phyloP scores from a whole-genome alignment of 2,888 invertebrate genomes.

The Acleris cristana region DNA sequence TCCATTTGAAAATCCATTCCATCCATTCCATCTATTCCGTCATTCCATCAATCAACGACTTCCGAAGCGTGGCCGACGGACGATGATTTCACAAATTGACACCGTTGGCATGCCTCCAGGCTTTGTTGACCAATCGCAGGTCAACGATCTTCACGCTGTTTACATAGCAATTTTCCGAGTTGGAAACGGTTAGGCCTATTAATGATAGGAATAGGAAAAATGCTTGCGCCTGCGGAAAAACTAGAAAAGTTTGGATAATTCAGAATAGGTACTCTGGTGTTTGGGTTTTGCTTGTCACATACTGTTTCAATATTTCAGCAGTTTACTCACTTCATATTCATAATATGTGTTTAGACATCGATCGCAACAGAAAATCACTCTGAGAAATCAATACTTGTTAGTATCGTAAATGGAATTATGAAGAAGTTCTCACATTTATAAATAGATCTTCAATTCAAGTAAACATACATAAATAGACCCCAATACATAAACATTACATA shows the following conservation, averaged over 20 bases:
- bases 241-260: too few species aligned
- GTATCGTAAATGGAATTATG: too few species aligned
- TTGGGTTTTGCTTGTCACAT: too few species aligned
- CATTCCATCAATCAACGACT: conserved; percentile 23
- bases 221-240: not conserved
- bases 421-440: too few species aligned
- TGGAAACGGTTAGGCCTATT: conserved; percentile 15
- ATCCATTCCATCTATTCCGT: not conserved
- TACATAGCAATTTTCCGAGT: conserved; percentile 16
- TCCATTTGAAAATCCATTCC: conserved; percentile 5
- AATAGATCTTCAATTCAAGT: not conserved
- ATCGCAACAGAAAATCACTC: too few species aligned
- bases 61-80: conserved; percentile 28
- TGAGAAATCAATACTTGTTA: too few species aligned
- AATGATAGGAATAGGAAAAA: conserved; percentile 6
- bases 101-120: conserved; percentile 33
- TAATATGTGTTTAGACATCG: too few species aligned
- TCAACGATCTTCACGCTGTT: conserved; percentile 21
- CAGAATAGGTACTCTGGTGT: too few species aligned
- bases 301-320: too few species aligned
- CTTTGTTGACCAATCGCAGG: conserved; percentile 28
- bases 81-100: conserved; percentile 34
- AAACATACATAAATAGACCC: not conserved
- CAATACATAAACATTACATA: not conserved
- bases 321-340: too few species aligned